phyloP scores from a whole-genome alignment of 2,888 invertebrate genomes.

The Podabrus alpinus region DNA sequence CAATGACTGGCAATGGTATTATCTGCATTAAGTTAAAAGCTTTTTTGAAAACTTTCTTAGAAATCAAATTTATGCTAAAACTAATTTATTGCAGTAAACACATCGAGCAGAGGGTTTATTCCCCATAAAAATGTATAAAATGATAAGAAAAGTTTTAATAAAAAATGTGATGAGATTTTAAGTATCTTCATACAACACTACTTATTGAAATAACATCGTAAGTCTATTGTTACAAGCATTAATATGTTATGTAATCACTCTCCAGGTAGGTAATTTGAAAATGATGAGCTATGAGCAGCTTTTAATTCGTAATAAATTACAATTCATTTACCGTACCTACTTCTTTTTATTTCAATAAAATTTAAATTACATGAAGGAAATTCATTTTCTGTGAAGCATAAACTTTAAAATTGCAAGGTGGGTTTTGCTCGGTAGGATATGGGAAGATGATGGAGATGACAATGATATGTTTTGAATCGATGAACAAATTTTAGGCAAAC shows the following conservation, averaged over 20 bases:
- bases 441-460: no score
- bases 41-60: not conserved
- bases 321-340: not conserved
- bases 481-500: no score
- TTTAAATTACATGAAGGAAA: not conserved
- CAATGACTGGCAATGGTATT: not conserved
- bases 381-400: no score
- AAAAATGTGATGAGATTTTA: not conserved
- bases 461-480: no score
- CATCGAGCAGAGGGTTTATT: not conserved
- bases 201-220: not conserved
- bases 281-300: not conserved
- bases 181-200: not conserved
- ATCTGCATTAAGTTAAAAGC: not conserved
- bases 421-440: no score
- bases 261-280: not conserved
- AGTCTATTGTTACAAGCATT: not conserved
- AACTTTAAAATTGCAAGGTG: no score
- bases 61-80: not conserved
- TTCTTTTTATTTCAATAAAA: not conserved
- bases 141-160: not conserved
- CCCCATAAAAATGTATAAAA: not conserved
- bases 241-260: not conserved
- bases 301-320: not conserved
- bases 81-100: not conserved